These are phyloP conservation scores for Mola mola DNA, from an alignment of 2,113 vertebrate species.

Conservation along the genomic window DNA sequence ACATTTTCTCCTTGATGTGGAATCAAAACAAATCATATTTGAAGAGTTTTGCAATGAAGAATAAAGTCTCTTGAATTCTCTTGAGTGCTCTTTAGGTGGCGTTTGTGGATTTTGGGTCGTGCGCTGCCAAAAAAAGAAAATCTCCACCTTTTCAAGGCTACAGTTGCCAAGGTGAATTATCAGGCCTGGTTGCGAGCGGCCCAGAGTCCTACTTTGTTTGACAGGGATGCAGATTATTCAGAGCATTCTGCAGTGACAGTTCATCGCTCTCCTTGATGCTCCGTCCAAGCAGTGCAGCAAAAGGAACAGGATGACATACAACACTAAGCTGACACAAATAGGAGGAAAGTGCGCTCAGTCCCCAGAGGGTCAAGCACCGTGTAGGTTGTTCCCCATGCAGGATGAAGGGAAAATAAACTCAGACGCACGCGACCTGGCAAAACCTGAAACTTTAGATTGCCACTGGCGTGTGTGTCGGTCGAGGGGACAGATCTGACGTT, in stretches of 20 bases:
- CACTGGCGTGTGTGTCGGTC: background rate
- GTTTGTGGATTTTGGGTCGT: background rate
- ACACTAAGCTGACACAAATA: slow-evolving; percentile 25
- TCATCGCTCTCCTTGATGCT: slow-evolving; percentile 31
- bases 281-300: slow-evolving; percentile 31
- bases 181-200: slow-evolving; percentile 7
- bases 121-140: background rate
- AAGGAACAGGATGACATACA: slow-evolving; percentile 31
- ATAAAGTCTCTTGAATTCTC: background rate
- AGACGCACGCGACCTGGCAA: slow-evolving; percentile 20
- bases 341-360: slow-evolving; percentile 11
- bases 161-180: slow-evolving; percentile 26
- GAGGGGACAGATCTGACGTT: slow-evolving; percentile 4
- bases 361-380: slow-evolving; percentile 35
- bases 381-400: slow-evolving; percentile 12
- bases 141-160: slow-evolving; percentile 6
- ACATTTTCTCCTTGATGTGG: background rate
- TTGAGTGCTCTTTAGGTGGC: background rate
- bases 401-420: slow-evolving; percentile 21
- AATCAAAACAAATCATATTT: background rate
- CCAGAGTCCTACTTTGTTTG: slow-evolving; percentile 40
- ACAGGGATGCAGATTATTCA: slow-evolving; percentile 58
- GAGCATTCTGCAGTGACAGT: slow-evolving; percentile 34
- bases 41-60: background rate
- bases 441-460: slow-evolving; percentile 12